Evolutionary conservation across 2,797 vertebrate species (phyloP).

Genomic region (Gallinago solitaria): DNA sequence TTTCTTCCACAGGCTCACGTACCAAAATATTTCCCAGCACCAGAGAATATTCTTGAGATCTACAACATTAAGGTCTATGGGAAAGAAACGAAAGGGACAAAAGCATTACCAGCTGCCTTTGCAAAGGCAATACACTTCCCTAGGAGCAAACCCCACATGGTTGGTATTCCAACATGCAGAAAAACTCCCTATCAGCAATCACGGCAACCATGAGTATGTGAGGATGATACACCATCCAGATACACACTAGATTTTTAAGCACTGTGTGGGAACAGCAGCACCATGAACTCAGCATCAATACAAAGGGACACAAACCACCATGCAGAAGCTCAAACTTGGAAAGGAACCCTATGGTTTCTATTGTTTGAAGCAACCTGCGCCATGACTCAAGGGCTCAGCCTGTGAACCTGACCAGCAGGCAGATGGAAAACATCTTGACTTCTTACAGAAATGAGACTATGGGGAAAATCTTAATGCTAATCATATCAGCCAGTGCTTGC

Average conservation of each 20-base stretch:
- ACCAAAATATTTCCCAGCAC: not conserved
- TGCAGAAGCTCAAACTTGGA: not conserved
- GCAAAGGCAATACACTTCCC: not conserved
- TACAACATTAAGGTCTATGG: not conserved
- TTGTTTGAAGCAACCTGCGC: not conserved
- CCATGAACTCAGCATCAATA: not conserved
- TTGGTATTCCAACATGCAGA: not conserved
- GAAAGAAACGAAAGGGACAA: not conserved
- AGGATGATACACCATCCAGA: not conserved
- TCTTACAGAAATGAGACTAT: not conserved
- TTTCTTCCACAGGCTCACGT: not conserved
- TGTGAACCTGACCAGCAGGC: not conserved
- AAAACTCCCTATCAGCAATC: not conserved
- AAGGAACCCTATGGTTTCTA: not conserved
- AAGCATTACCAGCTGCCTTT: not conserved
- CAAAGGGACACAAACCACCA: not conserved
- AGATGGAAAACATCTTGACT: conserved; percentile 15
- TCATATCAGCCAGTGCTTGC: not conserved
- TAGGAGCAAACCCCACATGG: not conserved
- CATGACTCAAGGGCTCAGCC: not conserved
- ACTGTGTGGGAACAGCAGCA: not conserved
- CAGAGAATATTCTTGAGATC: not conserved
- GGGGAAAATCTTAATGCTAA: not conserved
- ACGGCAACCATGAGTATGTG: rapidly evolving
- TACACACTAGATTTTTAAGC: not conserved